These are phyloP conservation scores for Alosa alosa DNA, from an alignment of 2,113 vertebrate species.

Conservation along the genomic window DNA sequence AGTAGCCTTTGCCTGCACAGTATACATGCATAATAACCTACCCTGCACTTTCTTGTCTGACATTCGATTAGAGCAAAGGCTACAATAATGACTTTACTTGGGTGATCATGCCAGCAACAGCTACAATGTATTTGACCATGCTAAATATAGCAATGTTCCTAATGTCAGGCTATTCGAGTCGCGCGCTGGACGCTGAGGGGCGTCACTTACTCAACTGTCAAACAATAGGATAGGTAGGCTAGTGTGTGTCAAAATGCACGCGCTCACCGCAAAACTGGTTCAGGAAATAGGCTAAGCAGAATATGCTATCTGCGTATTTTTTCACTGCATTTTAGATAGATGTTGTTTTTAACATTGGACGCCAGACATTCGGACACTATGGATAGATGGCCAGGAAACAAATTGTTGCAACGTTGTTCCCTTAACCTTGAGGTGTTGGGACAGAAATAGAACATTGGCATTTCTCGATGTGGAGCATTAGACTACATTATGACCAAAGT, in stretches of 20 bases:
- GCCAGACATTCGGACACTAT: neutral
- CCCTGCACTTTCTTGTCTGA: too few species aligned
- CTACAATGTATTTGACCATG: neutral
- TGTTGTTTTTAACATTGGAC: neutral
- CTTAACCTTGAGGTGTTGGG: neutral
- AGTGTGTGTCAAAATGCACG: neutral
- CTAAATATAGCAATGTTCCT: neutral
- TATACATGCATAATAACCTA: too few species aligned
- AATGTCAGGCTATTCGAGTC: neutral
- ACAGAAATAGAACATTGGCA: neutral
- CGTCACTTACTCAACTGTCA: slow-evolving; percentile 46
- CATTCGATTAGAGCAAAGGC: too few species aligned
- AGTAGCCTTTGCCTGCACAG: neutral
- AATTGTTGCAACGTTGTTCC: neutral
- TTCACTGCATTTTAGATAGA: neutral
- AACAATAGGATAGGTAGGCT: slow-evolving; percentile 15
- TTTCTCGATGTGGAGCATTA: neutral
- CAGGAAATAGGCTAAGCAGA: neutral
- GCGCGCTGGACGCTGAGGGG: slow-evolving; percentile 3
- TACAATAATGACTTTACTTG: too few species aligned
- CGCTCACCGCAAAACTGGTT: neutral
- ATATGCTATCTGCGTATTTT: neutral
- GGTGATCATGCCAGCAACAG: neutral
- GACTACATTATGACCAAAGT: neutral
- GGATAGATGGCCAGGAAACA: neutral